Base-by-base conservation (phyloP, 2,797 vertebrate species). In the Helicolenus hilgendorfi region DNA sequence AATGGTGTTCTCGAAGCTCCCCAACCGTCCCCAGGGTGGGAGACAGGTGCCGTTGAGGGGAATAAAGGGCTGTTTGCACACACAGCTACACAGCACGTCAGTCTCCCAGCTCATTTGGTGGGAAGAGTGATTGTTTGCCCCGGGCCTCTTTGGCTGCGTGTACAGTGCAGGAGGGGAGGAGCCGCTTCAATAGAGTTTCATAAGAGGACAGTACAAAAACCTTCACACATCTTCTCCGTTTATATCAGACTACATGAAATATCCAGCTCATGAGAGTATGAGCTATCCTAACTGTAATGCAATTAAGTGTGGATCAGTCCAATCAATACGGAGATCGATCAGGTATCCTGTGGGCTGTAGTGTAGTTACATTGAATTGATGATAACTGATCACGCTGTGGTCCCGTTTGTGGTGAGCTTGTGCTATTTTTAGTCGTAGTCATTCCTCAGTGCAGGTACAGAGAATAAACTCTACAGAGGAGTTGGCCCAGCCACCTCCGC, bases 351-450 rank as follows among this genome's bases (percentile, higher is more conserved):
- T 64, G 31, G 73, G 62, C 81, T 72, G 77, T 24, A 33, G 79
- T 72, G 77, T 24, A 36, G 79, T 72, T 63, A 76, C 87, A 58
- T 74, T 81, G 81, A 88, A 67, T 77, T 85, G 81, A 86, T 92
- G 84, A 87, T 80, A 56, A 45, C 41, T 85, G 81, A 72, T 81
- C 56, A 77, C 64, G 73, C 69, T 79, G 73, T 45, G 41, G 86
- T 94, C 65, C 64, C 64, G 70, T 62, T 89, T 89, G 85, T 88
- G 78, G 68, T 84, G 81, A 89, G 88, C 67, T 27, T 7, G 59
- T 55, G 81, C 92, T 95, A 92, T 95, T 95, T 96, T 95, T 95
- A 95, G 88, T 56, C 1, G 14, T 33, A 88, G 78, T 86, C 82
- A 69, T 93, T 94, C 85, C 80, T 92, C 80, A 68, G 80, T 79